phyloP scores from a whole-genome alignment of 2,888 invertebrate species.

The Lasioglossum vierecki region DNA sequence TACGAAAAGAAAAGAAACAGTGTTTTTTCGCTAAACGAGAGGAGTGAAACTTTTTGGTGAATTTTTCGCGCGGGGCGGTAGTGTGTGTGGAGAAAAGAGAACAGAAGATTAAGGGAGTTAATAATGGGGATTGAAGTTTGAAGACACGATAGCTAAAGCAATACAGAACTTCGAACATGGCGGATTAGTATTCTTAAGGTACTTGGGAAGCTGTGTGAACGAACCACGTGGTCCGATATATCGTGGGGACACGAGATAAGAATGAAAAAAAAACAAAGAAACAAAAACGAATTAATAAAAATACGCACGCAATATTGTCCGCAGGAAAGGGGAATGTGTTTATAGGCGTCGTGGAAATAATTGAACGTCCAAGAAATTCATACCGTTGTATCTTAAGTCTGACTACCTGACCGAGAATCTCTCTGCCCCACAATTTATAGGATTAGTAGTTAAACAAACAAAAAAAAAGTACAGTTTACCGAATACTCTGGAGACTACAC shows the following conservation, averaged over 20 bases:
- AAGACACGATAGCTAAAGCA: constrained; percentile 41
- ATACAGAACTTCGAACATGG: constrained; percentile 39
- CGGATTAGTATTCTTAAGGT: constrained; percentile 53
- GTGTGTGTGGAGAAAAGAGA: constrained; percentile 37
- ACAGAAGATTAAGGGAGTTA: neutral
- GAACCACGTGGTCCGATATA: constrained; percentile 14
- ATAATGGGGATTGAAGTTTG: constrained; percentile 39
- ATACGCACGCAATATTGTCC: constrained; percentile 18
- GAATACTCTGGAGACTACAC: constrained; percentile 80
- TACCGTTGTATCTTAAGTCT: constrained; percentile 54
- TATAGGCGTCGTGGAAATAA: constrained; percentile 39
- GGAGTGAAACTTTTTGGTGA: neutral
- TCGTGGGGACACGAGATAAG: constrained; percentile 49
- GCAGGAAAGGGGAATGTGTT: constrained; percentile 2
- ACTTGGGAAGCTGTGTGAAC: constrained; percentile 43
- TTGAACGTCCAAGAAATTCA: constrained; percentile 59
- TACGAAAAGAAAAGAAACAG: constrained; percentile 19
- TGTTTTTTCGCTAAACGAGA: constrained; percentile 42
- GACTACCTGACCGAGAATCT: constrained; percentile 55
- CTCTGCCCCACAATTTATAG: constrained; percentile 74
- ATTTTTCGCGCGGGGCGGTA: constrained; percentile 47
- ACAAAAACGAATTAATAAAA: neutral
- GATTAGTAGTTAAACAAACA: constrained; percentile 73
- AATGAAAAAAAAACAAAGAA: neutral
- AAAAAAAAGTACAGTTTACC: constrained; percentile 73